Evolutionary conservation across 2,113 vertebrate genomes (phyloP), one percentile per base, ranked within the genome.

Genomic region (Forbesichthys papilliferus): DNA sequence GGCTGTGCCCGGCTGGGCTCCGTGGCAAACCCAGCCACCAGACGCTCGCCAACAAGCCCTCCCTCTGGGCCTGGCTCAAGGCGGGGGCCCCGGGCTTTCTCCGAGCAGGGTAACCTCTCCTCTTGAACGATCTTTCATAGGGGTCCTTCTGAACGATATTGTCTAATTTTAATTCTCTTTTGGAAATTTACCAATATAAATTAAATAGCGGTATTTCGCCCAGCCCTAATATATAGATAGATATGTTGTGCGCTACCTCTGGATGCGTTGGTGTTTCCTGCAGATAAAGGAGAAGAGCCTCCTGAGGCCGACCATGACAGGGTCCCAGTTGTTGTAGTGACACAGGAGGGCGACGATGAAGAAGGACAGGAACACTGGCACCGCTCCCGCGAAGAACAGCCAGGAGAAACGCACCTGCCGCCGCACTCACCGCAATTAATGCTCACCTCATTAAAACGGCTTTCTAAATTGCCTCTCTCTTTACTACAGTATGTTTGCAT

Each of bases 241-340:
- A 74, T 14, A 57, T 67, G 59, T 61, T 13, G 3, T 13, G 53
- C 4, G n/a, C 2, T 90, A 98, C 97, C 96, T 96, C 77, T 96
- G 94, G 84, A 94, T 92, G 55, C 96, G 27, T 27, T 27, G 93
- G 87, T 98, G 96, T 83, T 95, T 98, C 73, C 96, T 92, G 84
- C 95, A 98, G 65, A 97, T 89, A 86, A 98, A 96, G 64, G 94
- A 93, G 82, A 97, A 98, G 66, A 96, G 80, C 89, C 96, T 93
- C 87, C 97, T 92, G 69, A 99, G 92, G 12, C 93, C 96, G 68
- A 98, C 94, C 94, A 96, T 96, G 54, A 97, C 97, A 8, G 97
- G 97, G 91, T 98, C 97, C 96, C 97, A 99, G 91, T 99, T 99
- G 91, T 98, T 99, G 90, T 98, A 97, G 88, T 99, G 96, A 83